Percentiles rank a stretch among this genome's conserved stretches.
These are phyloP conservation scores for Graphium colonna DNA, from an alignment of 2,888 invertebrate species.

Conservation along the genomic window DNA sequence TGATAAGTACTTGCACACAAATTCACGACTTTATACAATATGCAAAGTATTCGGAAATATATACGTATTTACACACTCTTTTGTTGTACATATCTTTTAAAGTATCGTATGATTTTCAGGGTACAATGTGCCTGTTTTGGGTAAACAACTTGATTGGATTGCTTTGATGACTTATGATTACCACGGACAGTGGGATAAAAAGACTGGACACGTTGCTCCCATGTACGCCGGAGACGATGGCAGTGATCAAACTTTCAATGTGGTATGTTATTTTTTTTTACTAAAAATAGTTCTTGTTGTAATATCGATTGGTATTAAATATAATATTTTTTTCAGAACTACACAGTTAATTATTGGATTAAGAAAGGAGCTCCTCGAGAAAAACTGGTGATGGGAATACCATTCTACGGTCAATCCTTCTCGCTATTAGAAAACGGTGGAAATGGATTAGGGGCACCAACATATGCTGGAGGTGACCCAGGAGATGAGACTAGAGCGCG, in stretches of 20 bases:
- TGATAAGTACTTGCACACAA: no score
- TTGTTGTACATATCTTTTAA: background rate
- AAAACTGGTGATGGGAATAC: conserved; percentile 92
- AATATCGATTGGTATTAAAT: no score
- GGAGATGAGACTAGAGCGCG: conserved; percentile 93
- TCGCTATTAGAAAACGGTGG: conserved; percentile 84
- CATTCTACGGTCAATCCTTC: conserved; percentile 94
- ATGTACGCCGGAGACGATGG: conserved; percentile 89
- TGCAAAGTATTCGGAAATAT: no score
- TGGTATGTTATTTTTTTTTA: conserved; percentile 74
- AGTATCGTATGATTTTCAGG: conserved; percentile 39
- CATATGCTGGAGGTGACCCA: conserved; percentile 93
- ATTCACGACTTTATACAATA: no score
- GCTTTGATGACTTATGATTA: conserved; percentile 95
- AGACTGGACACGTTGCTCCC: conserved; percentile 93
- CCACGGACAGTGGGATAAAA: conserved; percentile 95
- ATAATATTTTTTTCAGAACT: conserved; percentile 82
- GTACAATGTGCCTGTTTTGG: conserved; percentile 89
- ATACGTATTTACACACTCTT: no score
- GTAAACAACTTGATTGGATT: conserved; percentile 91
- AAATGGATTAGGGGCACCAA: conserved; percentile 85
- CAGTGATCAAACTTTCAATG: conserved; percentile 88
- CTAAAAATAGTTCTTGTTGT: no score
- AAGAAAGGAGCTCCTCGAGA: conserved; percentile 87
- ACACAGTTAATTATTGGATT: conserved; percentile 93